These are phyloP conservation scores for Cinclus mexicanus DNA, from an alignment of 2,113 vertebrate species.

Conservation along the genomic window DNA sequence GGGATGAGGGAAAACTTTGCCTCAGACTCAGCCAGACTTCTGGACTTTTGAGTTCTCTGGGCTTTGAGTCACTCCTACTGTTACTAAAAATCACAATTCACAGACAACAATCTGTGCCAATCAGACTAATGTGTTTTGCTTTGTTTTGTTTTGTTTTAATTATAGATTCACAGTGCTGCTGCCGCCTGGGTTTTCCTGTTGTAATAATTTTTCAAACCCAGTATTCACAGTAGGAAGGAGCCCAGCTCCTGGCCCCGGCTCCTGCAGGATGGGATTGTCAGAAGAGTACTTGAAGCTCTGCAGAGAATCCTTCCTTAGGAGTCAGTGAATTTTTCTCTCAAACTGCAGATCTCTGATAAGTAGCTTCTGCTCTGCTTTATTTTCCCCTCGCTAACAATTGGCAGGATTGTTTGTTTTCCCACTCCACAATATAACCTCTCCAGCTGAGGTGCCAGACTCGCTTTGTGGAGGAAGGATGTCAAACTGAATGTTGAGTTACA, in stretches of 20 bases:
- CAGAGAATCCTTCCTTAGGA: slow-evolving; percentile 39
- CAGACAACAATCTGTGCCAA: neutral
- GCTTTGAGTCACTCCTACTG: neutral
- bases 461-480: neutral
- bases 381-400: neutral
- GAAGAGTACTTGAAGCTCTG: neutral
- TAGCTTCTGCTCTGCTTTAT: neutral
- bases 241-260: neutral
- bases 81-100: neutral
- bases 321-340: neutral
- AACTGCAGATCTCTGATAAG: slow-evolving; percentile 12
- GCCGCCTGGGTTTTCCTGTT: neutral
- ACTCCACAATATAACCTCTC: neutral
- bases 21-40: neutral
- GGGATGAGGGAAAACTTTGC: neutral
- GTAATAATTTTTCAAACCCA: neutral
- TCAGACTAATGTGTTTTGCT: neutral
- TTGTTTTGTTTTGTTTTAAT: neutral
- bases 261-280: neutral
- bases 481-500: neutral
- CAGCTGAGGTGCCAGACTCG: neutral
- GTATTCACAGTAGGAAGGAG: neutral
- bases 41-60: neutral
- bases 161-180: neutral
- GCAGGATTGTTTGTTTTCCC: slow-evolving; percentile 28